Base-by-base conservation (phyloP, 2,888 invertebrate species). In the Trachelus troglodyta region DNA sequence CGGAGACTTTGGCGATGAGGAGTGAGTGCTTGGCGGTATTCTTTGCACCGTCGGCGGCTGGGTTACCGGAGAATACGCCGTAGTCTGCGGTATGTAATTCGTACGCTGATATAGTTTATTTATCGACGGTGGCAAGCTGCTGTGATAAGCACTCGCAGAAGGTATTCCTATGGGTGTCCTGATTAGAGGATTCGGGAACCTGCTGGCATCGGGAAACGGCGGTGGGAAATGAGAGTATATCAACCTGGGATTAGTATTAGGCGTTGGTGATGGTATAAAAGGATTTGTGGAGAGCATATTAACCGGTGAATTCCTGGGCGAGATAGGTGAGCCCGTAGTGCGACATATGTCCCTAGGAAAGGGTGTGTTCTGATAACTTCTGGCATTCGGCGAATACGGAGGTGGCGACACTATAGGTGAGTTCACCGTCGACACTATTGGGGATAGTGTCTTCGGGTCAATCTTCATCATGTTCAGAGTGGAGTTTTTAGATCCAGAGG, bases 381-480 rank as follows among this genome's bases (percentile, higher is more conserved):
- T 83, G 0, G 89, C 88, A 30, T 87, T 88, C 1, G 90, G 87
- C 11, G 90, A 88, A 73, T 91, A 91, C 0, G 90, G 90, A 4
- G 91, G 89, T 3, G 91, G 89, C 4, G 91, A 89, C 0, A 89
- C 87, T 2, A 91, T 90, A 1, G 89, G 87, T 6, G 89, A 89
- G 76, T 89, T 90, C 0, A 85, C 81, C 0, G 86, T 84, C 3
- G 90, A 88, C 2, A 89, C 88, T 6, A 94, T 93, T 0, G 94
- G 94, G 78, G 93, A 93, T 34, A 94, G 85, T 0, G 94, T 94
- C 87, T 94, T 94, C 1, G 94, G 94, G 85, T 94, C 94, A 78
- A 94, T 93, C 85, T 94, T 94, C 71, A 92, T 92, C 88, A 92
- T 89, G 40, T 85, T 90, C 77, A 88, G 84, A 15, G 85, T 86